A percentile compares a stretch with the other conserved stretches of the same genome.
These are phyloP conservation scores for Macaca mulatta DNA, from an alignment of 2,113 vertebrate genomes.

Conservation along the genomic window DNA sequence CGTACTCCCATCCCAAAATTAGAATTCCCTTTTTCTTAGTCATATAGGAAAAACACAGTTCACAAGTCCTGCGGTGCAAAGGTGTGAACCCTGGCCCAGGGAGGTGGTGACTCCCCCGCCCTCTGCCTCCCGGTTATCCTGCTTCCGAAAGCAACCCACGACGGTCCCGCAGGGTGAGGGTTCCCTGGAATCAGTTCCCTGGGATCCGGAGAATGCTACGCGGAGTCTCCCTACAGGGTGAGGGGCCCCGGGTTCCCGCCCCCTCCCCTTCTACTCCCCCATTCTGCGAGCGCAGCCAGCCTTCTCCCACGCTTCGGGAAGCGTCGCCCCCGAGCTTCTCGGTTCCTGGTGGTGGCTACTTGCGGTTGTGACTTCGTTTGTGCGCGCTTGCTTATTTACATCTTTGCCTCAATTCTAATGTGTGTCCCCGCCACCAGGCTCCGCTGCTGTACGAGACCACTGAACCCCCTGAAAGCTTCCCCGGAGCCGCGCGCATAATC, in stretches of 20 bases:
- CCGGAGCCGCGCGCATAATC: neutral
- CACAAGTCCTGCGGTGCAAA: neutral
- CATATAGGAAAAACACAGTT: neutral
- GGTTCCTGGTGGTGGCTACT: neutral
- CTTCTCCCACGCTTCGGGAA: rapidly evolving
- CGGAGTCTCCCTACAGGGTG: rapidly evolving
- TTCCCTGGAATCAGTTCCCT: neutral
- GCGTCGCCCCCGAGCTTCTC: neutral
- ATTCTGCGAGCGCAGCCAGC: rapidly evolving
- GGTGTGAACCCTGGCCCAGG: neutral
- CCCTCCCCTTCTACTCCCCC: too few relatives aligned
- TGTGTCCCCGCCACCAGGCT: neutral
- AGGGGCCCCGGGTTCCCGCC: neutral
- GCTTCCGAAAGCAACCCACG: neutral
- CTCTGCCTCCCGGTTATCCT: too few relatives aligned
- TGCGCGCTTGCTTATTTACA: neutral
- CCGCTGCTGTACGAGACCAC: neutral
- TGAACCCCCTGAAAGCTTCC: neutral
- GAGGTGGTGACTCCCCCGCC: neutral
- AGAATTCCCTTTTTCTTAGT: neutral
- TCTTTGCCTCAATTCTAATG: neutral
- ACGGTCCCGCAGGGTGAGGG: too few relatives aligned
- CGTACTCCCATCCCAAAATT: too few relatives aligned
- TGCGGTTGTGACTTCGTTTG: neutral
- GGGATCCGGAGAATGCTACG: neutral